A percentile compares a stretch with the other conserved stretches of the same genome.
Evolutionary conservation across 2,113 vertebrate genomes (phyloP).

Genomic region (Pseudopodoces humilis): DNA sequence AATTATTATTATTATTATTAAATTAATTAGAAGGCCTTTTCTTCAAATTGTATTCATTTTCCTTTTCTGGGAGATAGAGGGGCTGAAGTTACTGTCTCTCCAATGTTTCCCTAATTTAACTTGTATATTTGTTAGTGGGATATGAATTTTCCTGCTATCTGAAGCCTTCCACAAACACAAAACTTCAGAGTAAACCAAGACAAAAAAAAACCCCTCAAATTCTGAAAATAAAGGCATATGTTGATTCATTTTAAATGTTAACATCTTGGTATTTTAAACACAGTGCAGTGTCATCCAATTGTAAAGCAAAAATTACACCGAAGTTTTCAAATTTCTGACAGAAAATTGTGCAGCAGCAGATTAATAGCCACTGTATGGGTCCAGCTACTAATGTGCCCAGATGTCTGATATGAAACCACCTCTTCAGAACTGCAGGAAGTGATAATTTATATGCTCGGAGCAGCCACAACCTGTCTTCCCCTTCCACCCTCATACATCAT

Average conservation of each 20-base stretch:
- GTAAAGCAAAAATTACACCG: not conserved
- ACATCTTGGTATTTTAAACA: not conserved
- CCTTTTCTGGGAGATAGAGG: not conserved
- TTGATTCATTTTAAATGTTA: not conserved
- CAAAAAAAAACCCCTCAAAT: not conserved
- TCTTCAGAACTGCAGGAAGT: not conserved
- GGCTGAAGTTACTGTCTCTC: not conserved
- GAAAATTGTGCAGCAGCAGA: not conserved
- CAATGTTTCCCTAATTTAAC: not conserved
- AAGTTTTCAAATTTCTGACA: not conserved
- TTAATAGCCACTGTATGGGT: not conserved
- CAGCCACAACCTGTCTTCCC: not conserved
- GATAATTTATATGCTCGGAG: not conserved
- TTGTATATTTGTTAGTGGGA: rapidly evolving
- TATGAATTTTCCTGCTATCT: not conserved
- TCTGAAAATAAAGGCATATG: not conserved
- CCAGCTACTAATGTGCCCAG: not conserved
- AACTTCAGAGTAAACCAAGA: not conserved
- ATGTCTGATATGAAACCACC: not conserved
- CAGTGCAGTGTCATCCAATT: not conserved
- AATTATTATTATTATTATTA: too few relatives aligned
- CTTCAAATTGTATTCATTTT: not conserved
- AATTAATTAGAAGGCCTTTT: not conserved
- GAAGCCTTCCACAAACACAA: not conserved
- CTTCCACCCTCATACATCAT: not conserved